Evolutionary conservation across 1,140 invertebrate species (phyloP).

Genomic region (Ceratina australensis): DNA sequence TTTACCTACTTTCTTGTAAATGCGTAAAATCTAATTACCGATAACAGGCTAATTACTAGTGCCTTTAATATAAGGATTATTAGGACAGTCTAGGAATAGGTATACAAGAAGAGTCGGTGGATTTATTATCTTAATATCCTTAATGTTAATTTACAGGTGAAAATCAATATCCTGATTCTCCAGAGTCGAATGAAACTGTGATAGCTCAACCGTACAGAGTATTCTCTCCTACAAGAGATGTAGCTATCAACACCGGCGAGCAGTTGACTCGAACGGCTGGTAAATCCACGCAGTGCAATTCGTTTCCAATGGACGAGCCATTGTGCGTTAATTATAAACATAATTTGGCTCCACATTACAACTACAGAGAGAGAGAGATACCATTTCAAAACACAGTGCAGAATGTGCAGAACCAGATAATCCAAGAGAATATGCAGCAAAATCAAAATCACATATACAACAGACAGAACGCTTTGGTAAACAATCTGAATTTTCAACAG

Average conservation of each 20-base stretch:
- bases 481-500: constrained; percentile 66
- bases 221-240: constrained; percentile 75
- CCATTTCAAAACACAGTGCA: constrained; percentile 76
- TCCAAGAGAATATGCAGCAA: constrained; percentile 78
- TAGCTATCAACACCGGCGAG: constrained; percentile 58
- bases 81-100: too few relatives aligned
- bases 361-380: constrained; percentile 64
- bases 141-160: constrained; percentile 67
- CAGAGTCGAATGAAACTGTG: constrained; percentile 78
- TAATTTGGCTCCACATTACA: constrained; percentile 27
- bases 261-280: constrained; percentile 46
- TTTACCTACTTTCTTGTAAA: too few relatives aligned
- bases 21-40: too few relatives aligned
- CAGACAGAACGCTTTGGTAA: constrained; percentile 63
- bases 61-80: too few relatives aligned
- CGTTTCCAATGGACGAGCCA: constrained; percentile 35
- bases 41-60: too few relatives aligned
- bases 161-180: constrained; percentile 77
- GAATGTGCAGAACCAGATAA: constrained; percentile 78
- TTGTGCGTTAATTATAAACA: constrained; percentile 36
- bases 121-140: too few relatives aligned
- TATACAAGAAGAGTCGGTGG: too few relatives aligned
- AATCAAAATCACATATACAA: constrained; percentile 72
- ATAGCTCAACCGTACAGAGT: constrained; percentile 72
- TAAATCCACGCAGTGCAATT: constrained; percentile 55